phyloP scores from a whole-genome alignment of 2,888 invertebrate species.

The Archips crataeganus region DNA sequence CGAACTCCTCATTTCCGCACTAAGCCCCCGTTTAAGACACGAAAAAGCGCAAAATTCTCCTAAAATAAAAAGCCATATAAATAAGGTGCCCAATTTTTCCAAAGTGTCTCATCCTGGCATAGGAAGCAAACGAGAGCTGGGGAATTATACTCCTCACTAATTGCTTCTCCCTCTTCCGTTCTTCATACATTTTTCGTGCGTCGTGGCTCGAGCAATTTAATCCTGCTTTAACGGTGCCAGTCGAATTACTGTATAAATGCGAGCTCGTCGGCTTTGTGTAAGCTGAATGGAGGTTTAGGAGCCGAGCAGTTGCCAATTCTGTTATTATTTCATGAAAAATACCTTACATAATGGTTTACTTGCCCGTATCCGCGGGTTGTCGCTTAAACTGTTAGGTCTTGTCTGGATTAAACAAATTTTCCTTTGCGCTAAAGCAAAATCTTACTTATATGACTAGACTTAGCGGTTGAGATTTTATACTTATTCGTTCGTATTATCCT shows the following conservation, averaged over 20 bases:
- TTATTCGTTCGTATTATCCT: too few species aligned
- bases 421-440: too few species aligned
- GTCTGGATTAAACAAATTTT: too few species aligned
- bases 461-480: too few species aligned
- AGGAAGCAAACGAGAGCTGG: constrained; percentile 53
- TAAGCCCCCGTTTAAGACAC: constrained; percentile 32
- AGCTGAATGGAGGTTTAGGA: constrained; percentile 19
- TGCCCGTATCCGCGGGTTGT: too few species aligned
- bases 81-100: constrained; percentile 50
- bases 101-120: constrained; percentile 45
- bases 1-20: constrained; percentile 39
- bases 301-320: constrained; percentile 10
- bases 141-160: constrained; percentile 55
- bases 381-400: too few species aligned
- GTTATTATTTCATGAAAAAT: background rate
- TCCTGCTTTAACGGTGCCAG: constrained; percentile 57
- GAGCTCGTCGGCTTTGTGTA: constrained; percentile 47
- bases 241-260: constrained; percentile 58
- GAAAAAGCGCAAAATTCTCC: constrained; percentile 28
- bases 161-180: constrained; percentile 49
- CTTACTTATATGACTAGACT: too few species aligned
- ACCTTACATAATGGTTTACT: too few species aligned
- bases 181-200: constrained; percentile 61
- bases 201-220: constrained; percentile 59
- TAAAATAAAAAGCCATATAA: constrained; percentile 42